Conservation (phyloP, 1,140 invertebrate genomes). For the Zaprionus kolodkinae region DNA sequence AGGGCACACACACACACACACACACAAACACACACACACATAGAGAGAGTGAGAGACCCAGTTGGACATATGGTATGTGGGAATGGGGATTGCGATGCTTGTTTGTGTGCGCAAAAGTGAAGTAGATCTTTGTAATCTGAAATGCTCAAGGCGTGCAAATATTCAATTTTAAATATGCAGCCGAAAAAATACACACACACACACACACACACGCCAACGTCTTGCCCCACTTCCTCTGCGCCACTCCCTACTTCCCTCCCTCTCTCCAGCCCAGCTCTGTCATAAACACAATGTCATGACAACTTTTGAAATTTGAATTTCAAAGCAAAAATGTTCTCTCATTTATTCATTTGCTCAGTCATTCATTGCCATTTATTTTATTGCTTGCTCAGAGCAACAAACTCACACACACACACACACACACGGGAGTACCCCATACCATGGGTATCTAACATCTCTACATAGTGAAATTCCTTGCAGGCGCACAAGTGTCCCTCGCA, state of each 20-base stretch:
- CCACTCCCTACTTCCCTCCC: background rate
- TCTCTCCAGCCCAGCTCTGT: slow-evolving; percentile 35
- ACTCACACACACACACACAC: slow-evolving; percentile 9
- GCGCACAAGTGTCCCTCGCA: slow-evolving; percentile 50
- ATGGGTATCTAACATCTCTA: background rate
- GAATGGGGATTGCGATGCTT: slow-evolving; percentile 8
- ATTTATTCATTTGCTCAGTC: slow-evolving; percentile 81
- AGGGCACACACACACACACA: slow-evolving; percentile 46
- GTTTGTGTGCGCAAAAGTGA: slow-evolving; percentile 70
- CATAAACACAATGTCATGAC: slow-evolving; percentile 82
- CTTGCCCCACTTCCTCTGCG: background rate
- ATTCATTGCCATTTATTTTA: slow-evolving; percentile 83
- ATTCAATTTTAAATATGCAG: slow-evolving; percentile 82
- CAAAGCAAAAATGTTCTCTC: slow-evolving; percentile 75
- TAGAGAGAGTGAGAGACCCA: background rate
- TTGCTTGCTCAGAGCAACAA: slow-evolving; percentile 54
- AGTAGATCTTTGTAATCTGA: slow-evolving; percentile 81
- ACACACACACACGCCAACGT: slow-evolving; percentile 17
- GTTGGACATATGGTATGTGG: background rate
- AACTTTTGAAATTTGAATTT: slow-evolving; percentile 83
- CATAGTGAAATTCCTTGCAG: slow-evolving; percentile 53
- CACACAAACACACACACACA: slow-evolving; percentile 11
- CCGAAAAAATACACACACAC: slow-evolving; percentile 43
- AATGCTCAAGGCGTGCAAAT: slow-evolving; percentile 82
- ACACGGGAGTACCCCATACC: slow-evolving; percentile 36